phyloP scores from a whole-genome alignment of 2,888 invertebrate species.

The Diarsia dahlii region DNA sequence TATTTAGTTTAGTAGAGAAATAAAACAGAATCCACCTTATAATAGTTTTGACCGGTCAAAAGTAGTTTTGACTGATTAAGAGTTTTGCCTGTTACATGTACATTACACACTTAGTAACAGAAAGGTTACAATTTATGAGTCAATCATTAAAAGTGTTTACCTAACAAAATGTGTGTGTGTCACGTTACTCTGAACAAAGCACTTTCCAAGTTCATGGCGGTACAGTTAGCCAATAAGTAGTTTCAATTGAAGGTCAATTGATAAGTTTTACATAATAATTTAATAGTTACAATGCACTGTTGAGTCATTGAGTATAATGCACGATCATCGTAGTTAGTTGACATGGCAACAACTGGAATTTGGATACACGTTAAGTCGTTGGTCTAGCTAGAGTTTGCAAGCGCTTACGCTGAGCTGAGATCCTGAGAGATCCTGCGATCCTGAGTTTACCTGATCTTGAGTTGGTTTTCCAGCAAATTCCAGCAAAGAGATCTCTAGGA shows the following conservation, averaged over 20 bases:
- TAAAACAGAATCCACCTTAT: no score
- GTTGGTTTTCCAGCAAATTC: no score
- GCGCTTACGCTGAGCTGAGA: no score
- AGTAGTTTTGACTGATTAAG: no score
- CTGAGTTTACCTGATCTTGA: no score
- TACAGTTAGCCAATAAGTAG: slow-evolving; percentile 17
- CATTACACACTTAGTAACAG: neutral
- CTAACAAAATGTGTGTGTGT: neutral
- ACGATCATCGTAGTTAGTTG: slow-evolving; percentile 5
- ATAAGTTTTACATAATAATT: slow-evolving; percentile 5
- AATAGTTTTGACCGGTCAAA: no score
- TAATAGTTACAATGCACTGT: neutral
- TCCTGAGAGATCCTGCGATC: no score
- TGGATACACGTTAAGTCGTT: no score
- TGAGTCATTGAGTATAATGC: slow-evolving; percentile 15
- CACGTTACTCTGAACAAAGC: slow-evolving; percentile 10
- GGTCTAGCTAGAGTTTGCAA: no score
- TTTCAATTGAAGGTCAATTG: slow-evolving; percentile 23
- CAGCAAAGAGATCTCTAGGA: no score
- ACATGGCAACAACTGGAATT: neutral
- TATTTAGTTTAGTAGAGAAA: no score
- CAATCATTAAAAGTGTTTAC: neutral
- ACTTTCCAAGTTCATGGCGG: slow-evolving; percentile 50
- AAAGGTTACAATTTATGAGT: neutral
- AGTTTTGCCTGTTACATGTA: no score